Percentiles rank a stretch among this genome's conserved stretches.
Evolutionary conservation across 2,888 invertebrate genomes (phyloP).

Genomic region (Dione juno): DNA sequence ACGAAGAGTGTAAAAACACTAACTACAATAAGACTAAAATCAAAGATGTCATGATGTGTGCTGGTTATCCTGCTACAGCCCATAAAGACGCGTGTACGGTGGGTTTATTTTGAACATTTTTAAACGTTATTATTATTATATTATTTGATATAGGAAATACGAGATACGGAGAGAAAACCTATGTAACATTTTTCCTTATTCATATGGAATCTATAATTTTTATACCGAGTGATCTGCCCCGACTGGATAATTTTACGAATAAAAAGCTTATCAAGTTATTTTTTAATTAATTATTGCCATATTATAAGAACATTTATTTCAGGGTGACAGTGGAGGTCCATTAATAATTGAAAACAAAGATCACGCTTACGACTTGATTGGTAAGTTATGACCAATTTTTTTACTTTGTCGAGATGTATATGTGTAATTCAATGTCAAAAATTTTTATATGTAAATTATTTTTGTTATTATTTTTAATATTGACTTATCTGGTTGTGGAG

Average conservation of each 20-base stretch:
- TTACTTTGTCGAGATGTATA: not conserved
- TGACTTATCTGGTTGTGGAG: too few relatives aligned
- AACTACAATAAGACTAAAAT: constrained; percentile 93
- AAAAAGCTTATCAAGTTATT: not conserved
- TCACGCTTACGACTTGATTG: constrained; percentile 90
- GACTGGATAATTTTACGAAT: not conserved
- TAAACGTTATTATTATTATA: too few relatives aligned
- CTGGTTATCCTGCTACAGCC: constrained; percentile 89
- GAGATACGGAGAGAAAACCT: not conserved
- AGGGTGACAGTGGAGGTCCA: constrained; percentile 92
- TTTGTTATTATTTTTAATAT: too few relatives aligned
- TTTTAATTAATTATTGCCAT: not conserved
- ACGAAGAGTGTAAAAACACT: constrained; percentile 88
- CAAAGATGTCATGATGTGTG: constrained; percentile 94
- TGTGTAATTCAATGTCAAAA: too few relatives aligned
- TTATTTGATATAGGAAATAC: too few relatives aligned
- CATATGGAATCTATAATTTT: too few relatives aligned
- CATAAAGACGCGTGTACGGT: constrained; percentile 93
- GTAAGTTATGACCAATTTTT: constrained; percentile 60
- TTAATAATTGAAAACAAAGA: constrained; percentile 86
- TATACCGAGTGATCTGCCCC: too few relatives aligned
- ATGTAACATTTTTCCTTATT: too few relatives aligned
- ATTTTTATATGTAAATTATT: too few relatives aligned
- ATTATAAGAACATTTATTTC: constrained; percentile 48
- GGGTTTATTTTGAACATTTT: constrained; percentile 46